Base-by-base conservation (phyloP, 2,797 vertebrate genomes). In the Xenopus petersii region DNA sequence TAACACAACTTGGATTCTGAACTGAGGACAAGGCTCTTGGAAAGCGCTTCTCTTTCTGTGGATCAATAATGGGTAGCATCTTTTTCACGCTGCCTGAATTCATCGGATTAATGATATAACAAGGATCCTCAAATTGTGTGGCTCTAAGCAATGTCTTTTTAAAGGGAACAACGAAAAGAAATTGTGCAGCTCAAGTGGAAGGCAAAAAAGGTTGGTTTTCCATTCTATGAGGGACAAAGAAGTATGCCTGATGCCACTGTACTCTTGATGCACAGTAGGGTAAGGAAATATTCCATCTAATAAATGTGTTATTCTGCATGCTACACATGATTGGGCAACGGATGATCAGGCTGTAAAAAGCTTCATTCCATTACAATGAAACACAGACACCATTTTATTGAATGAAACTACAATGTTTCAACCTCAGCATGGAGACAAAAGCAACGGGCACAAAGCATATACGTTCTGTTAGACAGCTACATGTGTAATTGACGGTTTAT, bases 211-310 rank as follows among this genome's bases (percentile, higher is more conserved):
- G 49, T 86, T 82, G 82, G 74, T 78, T 84, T 79, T 82, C 83
- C 82, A 86, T 88, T 83, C 81, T 84, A 86, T 75, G 65, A 81
- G 89, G 83, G 77, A 92, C 86, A 87, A 88, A 88, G 88, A 88
- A 94, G 90, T 88, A 94, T 93, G 92, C 84, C 81, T 86, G 90
- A 92, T 88, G 90, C 84, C 83, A 86, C 88, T 85, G 86, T 88
- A 86, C 86, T 89, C 89, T 87, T 92, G 80, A 91, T 88, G 90
- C 84, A 85, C 90, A 89, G 86, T 85, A 91, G 89, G 93, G 93
- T 95, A 96, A 95, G 90, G n/a, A 80, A 79, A 69, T 70, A 30
- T 81, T 84, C 67, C 73, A 46, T 3, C 16, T 77, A 33, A 24
- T 70, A 51, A 59, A 30, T 4, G 36, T 73, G 58, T 70, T 16